Conservation (phyloP, 2,113 vertebrate genomes). For the Nesoenas mayeri region DNA sequence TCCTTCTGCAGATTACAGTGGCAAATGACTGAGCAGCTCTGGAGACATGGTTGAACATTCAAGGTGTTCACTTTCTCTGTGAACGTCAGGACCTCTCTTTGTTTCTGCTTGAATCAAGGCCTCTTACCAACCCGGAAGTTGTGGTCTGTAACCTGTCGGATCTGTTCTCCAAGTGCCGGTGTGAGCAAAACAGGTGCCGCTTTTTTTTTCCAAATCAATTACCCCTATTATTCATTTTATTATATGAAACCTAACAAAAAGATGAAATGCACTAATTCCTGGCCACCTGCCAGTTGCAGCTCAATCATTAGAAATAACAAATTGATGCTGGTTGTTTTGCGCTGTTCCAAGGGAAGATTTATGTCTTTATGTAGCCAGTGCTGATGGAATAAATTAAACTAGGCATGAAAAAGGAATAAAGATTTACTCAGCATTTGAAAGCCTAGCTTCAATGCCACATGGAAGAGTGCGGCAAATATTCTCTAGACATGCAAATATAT, state of each 20-base stretch:
- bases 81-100: neutral
- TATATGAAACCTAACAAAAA: conserved; percentile 47
- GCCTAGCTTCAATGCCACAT: neutral
- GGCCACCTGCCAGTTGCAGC: conserved; percentile 24
- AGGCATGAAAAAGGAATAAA: conserved; percentile 41
- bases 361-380: conserved; percentile 25
- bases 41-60: neutral
- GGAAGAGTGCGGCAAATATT: conserved; percentile 34
- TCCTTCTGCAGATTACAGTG: neutral
- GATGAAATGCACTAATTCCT: conserved; percentile 26
- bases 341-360: conserved; percentile 42
- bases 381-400: conserved; percentile 59
- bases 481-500: neutral
- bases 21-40: neutral
- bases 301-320: conserved; percentile 52
- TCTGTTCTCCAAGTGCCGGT: neutral
- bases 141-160: neutral
- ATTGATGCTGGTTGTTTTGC: conserved; percentile 48
- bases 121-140: neutral
- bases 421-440: conserved; percentile 48
- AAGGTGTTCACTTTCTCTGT: neutral
- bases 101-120: neutral
- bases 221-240: conserved; percentile 35
- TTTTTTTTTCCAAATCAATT: conserved; percentile 2
- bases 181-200: conserved; percentile 39